Base-by-base conservation (phyloP, 2,888 invertebrate genomes). In the Microctonus hyperodae region DNA sequence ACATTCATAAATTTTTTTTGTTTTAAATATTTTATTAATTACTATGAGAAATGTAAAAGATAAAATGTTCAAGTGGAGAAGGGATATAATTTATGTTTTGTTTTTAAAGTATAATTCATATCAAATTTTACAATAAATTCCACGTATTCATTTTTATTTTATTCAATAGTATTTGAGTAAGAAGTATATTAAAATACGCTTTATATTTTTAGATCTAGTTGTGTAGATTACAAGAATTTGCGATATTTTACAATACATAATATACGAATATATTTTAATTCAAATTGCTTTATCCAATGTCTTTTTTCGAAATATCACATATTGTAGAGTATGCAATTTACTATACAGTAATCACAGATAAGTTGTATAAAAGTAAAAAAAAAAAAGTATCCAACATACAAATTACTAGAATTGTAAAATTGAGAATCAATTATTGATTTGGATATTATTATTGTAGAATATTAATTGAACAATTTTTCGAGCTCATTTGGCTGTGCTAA, bases 211-310 rank as follows among this genome's bases (percentile, higher is more conserved):
- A 16, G 16, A 5, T 16, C 20, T 44, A 9, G 7, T 16, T 1
- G 16, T 6, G 33, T 20, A 55, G 55, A 71, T 69, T 70, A 74
- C 70, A 71, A 71, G 72, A 74, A 71, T 72, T 73, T 70, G 74
- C 74, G 75, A 75, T 75, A 76, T 77, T 76, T 77, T 75, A 74
- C 76, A 76, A 71, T 65, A 58, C 7, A 44, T 44, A 22, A 23
- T 58, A 58, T 25, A 76, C 74, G 75, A 72, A 76, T 76, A 75
- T 75, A 74, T 76, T 76, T 76, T 76, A 74, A 75, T 73, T 73
- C 66, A 70, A 70, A 69, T 70, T 71, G 70, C 70, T 70, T 70
- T 68, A 71, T 69, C 69, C 68, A 69, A 68, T 72, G 68, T n/a
- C n/a, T 69, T 70, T 72, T 44, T 44, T 72, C 72, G 68, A 74